Evolutionary conservation across 2,797 vertebrate genomes (phyloP).

Genomic region (Crocodylus rhombifer): DNA sequence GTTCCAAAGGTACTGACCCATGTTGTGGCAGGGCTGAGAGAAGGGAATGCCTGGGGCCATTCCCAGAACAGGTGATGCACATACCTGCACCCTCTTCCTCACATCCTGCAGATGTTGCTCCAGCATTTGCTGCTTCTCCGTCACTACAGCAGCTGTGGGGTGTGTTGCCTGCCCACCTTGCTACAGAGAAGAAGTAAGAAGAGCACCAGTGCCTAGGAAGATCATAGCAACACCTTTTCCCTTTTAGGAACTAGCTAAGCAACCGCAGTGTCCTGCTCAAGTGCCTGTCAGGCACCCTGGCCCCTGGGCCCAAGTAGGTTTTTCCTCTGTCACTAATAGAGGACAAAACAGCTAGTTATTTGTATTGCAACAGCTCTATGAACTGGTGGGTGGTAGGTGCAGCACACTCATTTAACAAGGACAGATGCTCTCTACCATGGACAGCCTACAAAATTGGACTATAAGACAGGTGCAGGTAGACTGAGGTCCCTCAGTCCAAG

Average conservation of each 20-base stretch:
- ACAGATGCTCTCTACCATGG: too few relatives aligned
- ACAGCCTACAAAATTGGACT: too few relatives aligned
- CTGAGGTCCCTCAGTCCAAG: accelerated
- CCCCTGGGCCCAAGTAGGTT: background rate
- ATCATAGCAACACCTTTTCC: background rate
- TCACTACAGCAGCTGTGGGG: slow-evolving; percentile 93
- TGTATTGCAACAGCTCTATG: background rate
- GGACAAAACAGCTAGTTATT: accelerated
- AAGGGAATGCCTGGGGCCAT: background rate
- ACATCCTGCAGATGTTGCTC: slow-evolving; percentile 98
- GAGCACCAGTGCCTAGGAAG: background rate
- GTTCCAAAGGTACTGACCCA: background rate
- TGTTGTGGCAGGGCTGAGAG: background rate
- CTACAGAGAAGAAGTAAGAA: slow-evolving; percentile 53
- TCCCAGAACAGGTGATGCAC: background rate
- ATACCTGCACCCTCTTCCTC: slow-evolving; percentile 96
- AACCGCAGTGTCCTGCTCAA: too few relatives aligned
- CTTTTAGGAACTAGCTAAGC: too few relatives aligned
- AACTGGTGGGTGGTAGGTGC: accelerated
- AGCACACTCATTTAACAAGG: background rate
- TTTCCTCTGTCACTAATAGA: background rate
- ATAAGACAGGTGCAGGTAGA: background rate
- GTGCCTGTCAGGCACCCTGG: background rate
- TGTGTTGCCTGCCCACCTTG: slow-evolving; percentile 97
- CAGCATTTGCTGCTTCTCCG: slow-evolving; percentile 97